phyloP scores from a whole-genome alignment of 2,797 vertebrate genomes.

The Tapera naevia region DNA sequence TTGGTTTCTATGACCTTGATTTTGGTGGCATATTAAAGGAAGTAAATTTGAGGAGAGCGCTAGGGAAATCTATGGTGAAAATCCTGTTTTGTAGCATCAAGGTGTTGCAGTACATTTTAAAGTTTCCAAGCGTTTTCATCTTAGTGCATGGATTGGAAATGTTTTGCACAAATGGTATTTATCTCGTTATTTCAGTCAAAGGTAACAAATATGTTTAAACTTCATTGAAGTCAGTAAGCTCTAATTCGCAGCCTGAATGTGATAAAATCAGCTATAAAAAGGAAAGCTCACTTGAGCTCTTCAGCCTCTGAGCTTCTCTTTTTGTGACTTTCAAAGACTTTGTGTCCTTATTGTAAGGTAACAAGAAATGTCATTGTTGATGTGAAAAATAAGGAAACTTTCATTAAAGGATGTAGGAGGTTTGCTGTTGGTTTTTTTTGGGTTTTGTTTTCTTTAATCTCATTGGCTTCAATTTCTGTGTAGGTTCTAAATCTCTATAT shows the following conservation, averaged over 20 bases:
- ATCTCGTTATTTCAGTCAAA: constrained; percentile 24
- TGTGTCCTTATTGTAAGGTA: neutral
- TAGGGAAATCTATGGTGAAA: neutral
- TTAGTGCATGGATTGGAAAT: neutral
- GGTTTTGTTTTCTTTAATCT: neutral
- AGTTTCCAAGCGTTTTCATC: constrained; percentile 43
- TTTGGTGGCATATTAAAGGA: constrained; percentile 63
- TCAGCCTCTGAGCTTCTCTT: neutral
- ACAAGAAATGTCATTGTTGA: neutral
- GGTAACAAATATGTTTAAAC: constrained; percentile 11
- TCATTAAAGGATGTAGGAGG: neutral
- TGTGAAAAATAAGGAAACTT: constrained; percentile 2
- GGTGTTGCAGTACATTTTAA: constrained; percentile 44
- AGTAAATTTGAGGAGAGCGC: constrained; percentile 55
- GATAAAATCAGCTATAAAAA: neutral
- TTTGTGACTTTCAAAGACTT: neutral
- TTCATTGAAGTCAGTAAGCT: neutral
- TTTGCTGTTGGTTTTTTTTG: neutral
- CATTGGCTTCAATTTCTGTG: constrained; percentile 24
- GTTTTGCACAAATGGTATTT: neutral
- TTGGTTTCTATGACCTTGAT: constrained; percentile 63
- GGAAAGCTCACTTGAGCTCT: neutral
- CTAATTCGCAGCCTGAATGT: neutral
- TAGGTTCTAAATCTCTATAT: constrained; percentile 2
- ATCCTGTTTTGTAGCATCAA: neutral